Percentiles rank a stretch among this genome's conserved stretches.
Evolutionary conservation across 2,797 vertebrate species (phyloP).

Genomic region (Coccyzus lansbergi): DNA sequence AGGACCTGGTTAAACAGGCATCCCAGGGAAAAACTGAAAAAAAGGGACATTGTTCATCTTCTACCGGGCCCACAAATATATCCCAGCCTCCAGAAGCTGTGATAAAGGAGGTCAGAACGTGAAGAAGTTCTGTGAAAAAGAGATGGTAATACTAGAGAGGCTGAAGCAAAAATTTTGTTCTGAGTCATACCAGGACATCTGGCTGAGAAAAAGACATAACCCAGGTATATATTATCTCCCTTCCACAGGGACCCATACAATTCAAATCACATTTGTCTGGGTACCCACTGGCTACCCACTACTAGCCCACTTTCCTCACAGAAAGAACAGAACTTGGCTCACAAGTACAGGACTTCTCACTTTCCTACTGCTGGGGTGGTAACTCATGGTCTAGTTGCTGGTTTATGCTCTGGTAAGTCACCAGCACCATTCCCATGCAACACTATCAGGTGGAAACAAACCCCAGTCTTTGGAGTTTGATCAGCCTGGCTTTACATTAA

Average conservation of each 20-base stretch:
- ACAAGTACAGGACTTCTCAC: not conserved
- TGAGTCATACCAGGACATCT: not conserved
- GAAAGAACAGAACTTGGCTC: not conserved
- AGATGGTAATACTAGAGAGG: not conserved
- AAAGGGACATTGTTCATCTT: not conserved
- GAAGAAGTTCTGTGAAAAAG: not conserved
- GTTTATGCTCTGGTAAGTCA: not conserved
- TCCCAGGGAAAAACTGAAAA: not conserved
- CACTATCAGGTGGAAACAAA: not conserved
- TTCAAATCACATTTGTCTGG: not conserved
- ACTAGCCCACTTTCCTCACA: not conserved
- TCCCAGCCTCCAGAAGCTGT: not conserved
- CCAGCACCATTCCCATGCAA: fast-evolving
- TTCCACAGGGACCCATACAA: too few species aligned
- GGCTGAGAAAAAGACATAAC: not conserved
- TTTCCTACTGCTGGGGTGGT: not conserved
- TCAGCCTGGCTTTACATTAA: not conserved
- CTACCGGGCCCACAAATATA: not conserved
- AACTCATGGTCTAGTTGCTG: not conserved
- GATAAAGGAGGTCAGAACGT: not conserved
- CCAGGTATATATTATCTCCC: not conserved
- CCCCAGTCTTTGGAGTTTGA: not conserved
- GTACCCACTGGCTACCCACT: not conserved
- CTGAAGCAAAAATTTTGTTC: not conserved
- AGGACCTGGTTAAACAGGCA: not conserved